Evolutionary conservation across 1,140 invertebrate species (phyloP), one percentile per base, ranked within the genome.

Genomic region (Mesaphorura yosii): DNA sequence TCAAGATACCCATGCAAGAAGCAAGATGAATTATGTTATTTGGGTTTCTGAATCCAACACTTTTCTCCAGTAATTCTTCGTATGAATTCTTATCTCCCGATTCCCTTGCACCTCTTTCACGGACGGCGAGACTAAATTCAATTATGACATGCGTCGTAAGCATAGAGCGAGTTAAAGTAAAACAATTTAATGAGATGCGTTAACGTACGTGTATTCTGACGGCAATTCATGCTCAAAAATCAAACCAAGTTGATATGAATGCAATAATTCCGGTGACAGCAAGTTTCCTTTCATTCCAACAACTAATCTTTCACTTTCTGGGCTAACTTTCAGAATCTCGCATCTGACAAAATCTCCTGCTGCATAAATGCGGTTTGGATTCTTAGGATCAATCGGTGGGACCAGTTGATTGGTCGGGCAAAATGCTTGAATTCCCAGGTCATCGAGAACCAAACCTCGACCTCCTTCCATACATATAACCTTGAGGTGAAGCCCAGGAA

Each of bases 11-110:
- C 67, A 87, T 77, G 51, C 78, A 73, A 64, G 79, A 76, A 58
- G 81, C 76, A 51, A 89, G 76, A 74, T 81, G 82, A 70, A 80
- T 80, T 64, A 88, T 81, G 75, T 82, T 86, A 72, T 86, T 87
- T 34, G 86, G 86, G 75, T 92, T 93, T 75, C 84, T 83, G 76
- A 90, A 91, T 62, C 85, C 86, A 63, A 83, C 73, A 65, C 84
- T 85, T 71, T 82, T 83, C 71, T 83, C 78, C 66, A 94, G 76
- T 64, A 87, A 78, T 61, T 82, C 81, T 75, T 89, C 83, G 78
- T 83, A 93, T 63, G 73, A 79, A 70, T 79, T 82, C 17, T 45
- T 26, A 39, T 66, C 40, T 64, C 52, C 3, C 60, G 64, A 40
- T 68, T 59, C 19, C 64, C 37, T 44, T 63, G 67, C 41, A 63